Evolutionary conservation across 2,888 invertebrate genomes (phyloP), one percentile per base, ranked within the genome.

Genomic region (Acrobasis repandana): DNA sequence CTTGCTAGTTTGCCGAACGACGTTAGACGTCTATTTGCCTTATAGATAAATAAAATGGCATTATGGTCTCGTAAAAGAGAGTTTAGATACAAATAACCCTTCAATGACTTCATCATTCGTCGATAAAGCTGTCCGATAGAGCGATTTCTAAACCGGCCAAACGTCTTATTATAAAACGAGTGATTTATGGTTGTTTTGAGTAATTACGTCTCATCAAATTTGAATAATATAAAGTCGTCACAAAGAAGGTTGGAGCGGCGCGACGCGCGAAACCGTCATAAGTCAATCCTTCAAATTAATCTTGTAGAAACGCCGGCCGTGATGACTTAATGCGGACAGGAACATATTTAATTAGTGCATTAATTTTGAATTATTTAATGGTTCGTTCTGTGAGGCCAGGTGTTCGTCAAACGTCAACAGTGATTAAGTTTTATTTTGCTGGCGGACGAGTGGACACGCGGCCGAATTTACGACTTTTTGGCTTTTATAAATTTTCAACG

Each of bases 201-300:
- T 90, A 90, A 91, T 91, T 85, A 89, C 85, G 86, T 86, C 88
- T 86, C 89, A 91, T 92, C 90, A 90, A 90, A 90, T 90, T 90
- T 90, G 86, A 90, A 90, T 91, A 91, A 89, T 86, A 84, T 82
- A 81, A 60, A 84, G 82, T 85, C 81, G 80, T 87, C 83, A 85
- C 88, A 89, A 89, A 89, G 87, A 85, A 83, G 77, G 78, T 74
- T 76, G 71, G 79, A 72, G 78, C 79, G 79, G 80, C 79, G 82
- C 80, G 79, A 80, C 79, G 82, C 80, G 85, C 85, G 77, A 85
- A 85, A 85, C 81, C 79, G 80, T 82, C 82, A 85, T 88, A 88
- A 88, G 88, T 89, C 88, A 90, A 89, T 88, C 83, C 80, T 76
- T 85, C 82, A 80, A 80, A 88, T 86, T 87, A 86, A 89, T 87